Evolutionary conservation across 1,140 invertebrate species (phyloP).

Genomic region (Drosophila melanica): DNA sequence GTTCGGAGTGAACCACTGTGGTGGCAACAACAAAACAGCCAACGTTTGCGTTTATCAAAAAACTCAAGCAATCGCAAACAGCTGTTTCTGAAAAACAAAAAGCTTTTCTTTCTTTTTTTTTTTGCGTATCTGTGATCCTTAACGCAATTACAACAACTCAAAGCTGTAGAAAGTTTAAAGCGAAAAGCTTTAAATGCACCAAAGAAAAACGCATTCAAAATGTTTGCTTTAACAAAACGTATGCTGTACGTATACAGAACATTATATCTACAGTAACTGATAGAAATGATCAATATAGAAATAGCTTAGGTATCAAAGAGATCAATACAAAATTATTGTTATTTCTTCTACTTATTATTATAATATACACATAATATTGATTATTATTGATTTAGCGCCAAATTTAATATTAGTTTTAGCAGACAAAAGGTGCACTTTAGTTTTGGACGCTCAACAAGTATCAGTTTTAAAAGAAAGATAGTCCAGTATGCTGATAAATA

Average conservation of each 20-base stretch:
- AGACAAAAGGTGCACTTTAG: no score
- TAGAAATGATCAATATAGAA: no score
- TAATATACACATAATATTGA: no score
- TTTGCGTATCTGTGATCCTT: slow-evolving; percentile 3
- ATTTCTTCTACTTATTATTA: not conserved
- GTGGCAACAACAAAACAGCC: slow-evolving; percentile 20
- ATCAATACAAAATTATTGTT: slow-evolving; percentile 14
- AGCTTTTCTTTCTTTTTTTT: no score
- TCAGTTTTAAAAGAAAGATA: no score
- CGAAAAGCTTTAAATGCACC: slow-evolving; percentile 17
- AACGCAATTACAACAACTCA: not conserved
- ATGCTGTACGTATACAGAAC: slow-evolving; percentile 3
- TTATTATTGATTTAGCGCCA: no score
- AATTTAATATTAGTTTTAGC: no score
- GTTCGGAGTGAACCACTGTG: slow-evolving; percentile 51
- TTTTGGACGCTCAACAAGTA: no score
- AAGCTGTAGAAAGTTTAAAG: not conserved
- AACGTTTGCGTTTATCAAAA: not conserved
- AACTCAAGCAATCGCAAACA: not conserved
- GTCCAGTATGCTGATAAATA: no score
- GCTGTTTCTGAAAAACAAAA: slow-evolving; percentile 14
- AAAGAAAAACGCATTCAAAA: slow-evolving; percentile 3
- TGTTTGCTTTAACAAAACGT: slow-evolving; percentile 14
- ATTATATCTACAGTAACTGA: not conserved
- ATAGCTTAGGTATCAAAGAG: no score